A percentile compares a stretch with the other conserved stretches of the same genome.
phyloP scores from a whole-genome alignment of 1,140 invertebrate genomes.

The Conus betulinus region DNA sequence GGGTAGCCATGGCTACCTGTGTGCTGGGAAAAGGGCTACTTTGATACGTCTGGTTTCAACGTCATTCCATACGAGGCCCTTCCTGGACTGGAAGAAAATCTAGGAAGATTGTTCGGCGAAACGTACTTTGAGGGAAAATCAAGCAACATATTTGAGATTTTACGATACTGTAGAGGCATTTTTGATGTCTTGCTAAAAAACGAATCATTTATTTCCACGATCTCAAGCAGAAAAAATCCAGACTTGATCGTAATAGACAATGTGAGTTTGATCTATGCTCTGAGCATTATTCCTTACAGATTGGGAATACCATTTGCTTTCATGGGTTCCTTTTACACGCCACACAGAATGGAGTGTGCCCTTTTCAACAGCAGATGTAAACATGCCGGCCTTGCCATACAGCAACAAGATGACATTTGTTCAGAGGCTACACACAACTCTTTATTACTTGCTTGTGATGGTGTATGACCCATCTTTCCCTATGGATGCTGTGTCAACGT shows the following conservation, averaged over 20 bases:
- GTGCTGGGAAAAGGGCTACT: neutral
- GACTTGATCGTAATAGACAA: constrained; percentile 34
- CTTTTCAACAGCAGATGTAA: constrained; percentile 14
- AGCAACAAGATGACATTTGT: constrained; percentile 41
- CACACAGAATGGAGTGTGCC: neutral
- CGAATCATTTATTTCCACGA: neutral
- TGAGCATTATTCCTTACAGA: constrained; percentile 39
- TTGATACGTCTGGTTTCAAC: constrained; percentile 22
- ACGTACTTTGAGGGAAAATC: constrained; percentile 24
- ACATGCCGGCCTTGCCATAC: neutral
- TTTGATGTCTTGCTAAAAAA: constrained; percentile 23
- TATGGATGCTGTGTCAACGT: neutral
- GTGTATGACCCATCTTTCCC: neutral
- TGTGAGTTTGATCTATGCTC: neutral
- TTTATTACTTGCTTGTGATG: neutral
- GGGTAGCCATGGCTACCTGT: constrained; percentile 16
- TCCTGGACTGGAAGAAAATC: neutral
- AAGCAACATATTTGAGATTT: constrained; percentile 14
- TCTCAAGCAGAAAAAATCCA: neutral
- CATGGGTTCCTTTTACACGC: constrained; percentile 11
- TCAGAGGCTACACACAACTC: constrained; percentile 22
- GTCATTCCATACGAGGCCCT: constrained; percentile 24
- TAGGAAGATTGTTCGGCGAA: neutral
- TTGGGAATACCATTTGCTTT: constrained; percentile 41
- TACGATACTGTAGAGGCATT: neutral